Evolutionary conservation across 2,113 vertebrate genomes (phyloP), one percentile per base, ranked within the genome.

Genomic region (Pheucticus melanocephalus): DNA sequence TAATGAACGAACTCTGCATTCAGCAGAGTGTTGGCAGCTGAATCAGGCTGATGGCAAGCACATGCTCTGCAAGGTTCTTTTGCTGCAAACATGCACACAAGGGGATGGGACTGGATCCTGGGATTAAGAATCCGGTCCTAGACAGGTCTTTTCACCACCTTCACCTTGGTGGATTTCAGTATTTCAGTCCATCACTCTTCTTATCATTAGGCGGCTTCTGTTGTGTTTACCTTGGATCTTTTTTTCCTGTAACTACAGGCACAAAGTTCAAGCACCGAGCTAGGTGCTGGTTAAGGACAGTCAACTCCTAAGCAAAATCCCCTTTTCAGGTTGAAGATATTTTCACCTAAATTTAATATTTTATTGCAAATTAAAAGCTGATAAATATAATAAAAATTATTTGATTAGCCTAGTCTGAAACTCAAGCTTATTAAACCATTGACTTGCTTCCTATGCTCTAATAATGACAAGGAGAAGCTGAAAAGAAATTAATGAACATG

Each of bases 1-100:
- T 59, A 54, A 96, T 97, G 90, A 96, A 96, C 92, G 83, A 91
- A 77, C 53, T 76, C 9, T 2, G 48, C 6, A 53, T 33, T 75
- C 79, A 42, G 85, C 20, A 21, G 72, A 81, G 59, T 9, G 75
- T 10, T 89, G 90, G 86, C 77, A 77, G 77, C 45, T 0, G 8
- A 40, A 35, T 15, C 47, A 18, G 39, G 35, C 45, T 39, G 64
- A 79, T 45, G 76, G 77, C 3, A 10, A 59, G 65, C 66, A 89
- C 4, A 2, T 1, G 37, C 40, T 72, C n/a, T 53, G 51, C 9
- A 14, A 71, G 28, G 37, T 10, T 81, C 45, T 82, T 33, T 12
- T 69, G 61, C 63, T 65, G 61, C 59, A 54, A 56, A 77, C 25
- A 28, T 11, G 2, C 24, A 37, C 42, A 19, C 15, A 13, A 5